Conservation (phyloP, 2,113 vertebrate species). For the Oryzias curvinotus region DNA sequence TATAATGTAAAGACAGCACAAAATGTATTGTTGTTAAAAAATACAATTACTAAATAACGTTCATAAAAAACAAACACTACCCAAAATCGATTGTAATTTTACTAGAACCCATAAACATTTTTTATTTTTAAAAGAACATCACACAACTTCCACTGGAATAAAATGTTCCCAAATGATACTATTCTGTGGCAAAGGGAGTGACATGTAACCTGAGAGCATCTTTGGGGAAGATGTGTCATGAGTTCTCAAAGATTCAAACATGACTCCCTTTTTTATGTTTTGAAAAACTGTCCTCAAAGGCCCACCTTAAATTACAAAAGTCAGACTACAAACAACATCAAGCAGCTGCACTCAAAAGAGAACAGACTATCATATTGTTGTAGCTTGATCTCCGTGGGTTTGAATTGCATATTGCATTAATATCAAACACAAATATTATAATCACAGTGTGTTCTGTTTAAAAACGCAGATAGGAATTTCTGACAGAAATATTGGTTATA, state of each 20-base stretch:
- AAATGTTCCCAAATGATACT: slow-evolving; percentile 18
- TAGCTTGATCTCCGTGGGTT: neutral
- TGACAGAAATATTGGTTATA: too few species aligned
- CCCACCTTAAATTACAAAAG: slow-evolving; percentile 1
- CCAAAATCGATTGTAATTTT: too few species aligned
- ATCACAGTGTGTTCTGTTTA: neutral
- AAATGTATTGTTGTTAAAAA: too few species aligned
- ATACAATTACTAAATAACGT: too few species aligned
- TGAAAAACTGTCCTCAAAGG: slow-evolving; percentile 14
- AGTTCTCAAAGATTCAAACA: slow-evolving; percentile 37
- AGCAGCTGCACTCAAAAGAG: slow-evolving; percentile 7
- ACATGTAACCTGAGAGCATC: slow-evolving; percentile 37
- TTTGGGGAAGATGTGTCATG: slow-evolving; percentile 39
- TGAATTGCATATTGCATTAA: neutral
- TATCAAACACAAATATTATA: neutral
- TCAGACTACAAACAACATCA: slow-evolving; percentile 17
- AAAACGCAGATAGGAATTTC: too few species aligned
- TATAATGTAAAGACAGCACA: too few species aligned
- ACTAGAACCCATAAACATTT: too few species aligned
- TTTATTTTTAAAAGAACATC: neutral
- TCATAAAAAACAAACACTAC: too few species aligned
- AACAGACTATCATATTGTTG: slow-evolving; percentile 1
- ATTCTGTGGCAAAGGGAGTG: slow-evolving; percentile 30
- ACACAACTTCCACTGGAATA: neutral
- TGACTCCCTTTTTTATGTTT: slow-evolving; percentile 26